Evolutionary conservation across 2,113 vertebrate genomes (phyloP), one percentile per base, ranked within the genome.

Genomic region (Tiliqua scincoides): DNA sequence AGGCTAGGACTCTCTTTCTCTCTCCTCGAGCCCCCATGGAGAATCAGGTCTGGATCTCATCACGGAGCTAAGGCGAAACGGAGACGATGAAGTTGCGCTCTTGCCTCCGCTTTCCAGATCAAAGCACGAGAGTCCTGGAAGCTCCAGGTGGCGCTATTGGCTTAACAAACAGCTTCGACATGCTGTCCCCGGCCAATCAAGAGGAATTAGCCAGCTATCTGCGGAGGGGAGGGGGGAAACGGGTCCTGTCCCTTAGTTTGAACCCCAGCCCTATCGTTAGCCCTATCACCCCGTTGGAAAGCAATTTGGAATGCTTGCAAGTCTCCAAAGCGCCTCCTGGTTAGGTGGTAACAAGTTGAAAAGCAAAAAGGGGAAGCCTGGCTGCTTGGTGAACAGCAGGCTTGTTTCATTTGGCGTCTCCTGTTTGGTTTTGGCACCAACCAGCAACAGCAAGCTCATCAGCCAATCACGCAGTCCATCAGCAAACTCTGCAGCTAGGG

Each of bases 81-180:
- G 25, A 32, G 20, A 14, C 18, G 23, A 11, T 62, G 32, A 3
- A 7, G n/a, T 18, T 25, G 1, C 0, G 79, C 11, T 21, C 4
- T 1, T 8, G 14, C 35, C 48, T 27, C 30, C 37, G 57, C 17
- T 11, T 2, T 20, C 4, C 14, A 30, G 57, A 21, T 12, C 1
- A 27, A 10, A 5, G 10, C 40, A 17, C 14, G 8, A 7, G 48
- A n/a, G 37, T 5, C 5, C 27, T 0, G 1, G 5, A 3, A 70
- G 83, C 95, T 10, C 84, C 75, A 83, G 92, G 93, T 52, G 95
- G 95, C 91, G 93, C 92, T 92, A 80, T 94, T 91, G 94, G 86
- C 93, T 77, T 40, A 79, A 52, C 83, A 87, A 93, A 94, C 25
- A 76, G 14, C 1, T 8, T 20, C 2, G 0, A 11, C 12, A 6